These are phyloP conservation scores for Corapipo altera DNA, from an alignment of 2,113 vertebrate genomes.

Conservation along the genomic window DNA sequence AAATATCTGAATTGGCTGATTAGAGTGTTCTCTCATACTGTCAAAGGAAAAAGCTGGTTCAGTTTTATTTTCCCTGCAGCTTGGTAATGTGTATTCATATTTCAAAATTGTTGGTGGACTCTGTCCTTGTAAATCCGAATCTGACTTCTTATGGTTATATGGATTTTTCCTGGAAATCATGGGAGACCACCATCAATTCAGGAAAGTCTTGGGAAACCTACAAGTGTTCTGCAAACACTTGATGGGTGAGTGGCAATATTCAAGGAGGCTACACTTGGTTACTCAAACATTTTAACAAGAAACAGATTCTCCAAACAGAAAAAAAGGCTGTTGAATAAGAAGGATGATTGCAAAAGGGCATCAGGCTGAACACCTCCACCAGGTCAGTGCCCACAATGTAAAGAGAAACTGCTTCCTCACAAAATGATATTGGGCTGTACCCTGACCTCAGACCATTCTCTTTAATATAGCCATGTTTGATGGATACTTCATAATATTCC, in stretches of 20 bases:
- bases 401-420: not conserved
- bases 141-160: not conserved
- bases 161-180: not conserved
- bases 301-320: not conserved
- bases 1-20: not conserved
- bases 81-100: not conserved
- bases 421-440: not conserved
- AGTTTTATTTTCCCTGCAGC: not conserved
- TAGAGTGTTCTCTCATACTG: not conserved
- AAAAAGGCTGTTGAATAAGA: not conserved
- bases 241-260: not conserved
- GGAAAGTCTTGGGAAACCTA: not conserved
- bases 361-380: not conserved
- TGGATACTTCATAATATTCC: not conserved
- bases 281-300: not conserved
- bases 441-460: not conserved
- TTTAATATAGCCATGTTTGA: not conserved
- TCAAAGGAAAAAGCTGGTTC: not conserved
- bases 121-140: not conserved
- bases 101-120: not conserved
- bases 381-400: not conserved
- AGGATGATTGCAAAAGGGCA: not conserved
- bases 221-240: not conserved
- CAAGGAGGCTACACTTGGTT: not conserved
- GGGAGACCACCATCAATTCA: not conserved